phyloP scores from a whole-genome alignment of 2,113 vertebrate genomes.

The Lasiurus cinereus region DNA sequence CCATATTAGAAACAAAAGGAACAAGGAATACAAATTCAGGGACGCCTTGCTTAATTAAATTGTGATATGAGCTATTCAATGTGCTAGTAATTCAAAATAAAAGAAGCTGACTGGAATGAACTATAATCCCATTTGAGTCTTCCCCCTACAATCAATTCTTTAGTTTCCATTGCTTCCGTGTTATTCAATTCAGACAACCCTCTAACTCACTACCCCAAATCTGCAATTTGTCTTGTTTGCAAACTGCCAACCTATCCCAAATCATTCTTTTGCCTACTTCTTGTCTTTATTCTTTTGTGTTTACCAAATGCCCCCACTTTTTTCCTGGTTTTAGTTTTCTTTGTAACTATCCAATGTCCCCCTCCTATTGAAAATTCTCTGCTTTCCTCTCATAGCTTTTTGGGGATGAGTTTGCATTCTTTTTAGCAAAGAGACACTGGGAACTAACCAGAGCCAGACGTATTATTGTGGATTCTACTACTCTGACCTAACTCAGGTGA shows the following conservation, averaged over 20 bases:
- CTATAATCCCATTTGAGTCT: background rate
- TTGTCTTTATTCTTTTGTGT: background rate
- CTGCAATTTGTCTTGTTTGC: background rate
- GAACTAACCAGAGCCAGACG: conserved; percentile 26
- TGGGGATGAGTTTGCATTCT: conserved; percentile 19
- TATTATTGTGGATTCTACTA: conserved; percentile 43
- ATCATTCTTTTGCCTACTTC: background rate
- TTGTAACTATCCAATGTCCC: background rate
- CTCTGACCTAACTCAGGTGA: conserved; percentile 53
- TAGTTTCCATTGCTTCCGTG: fast-evolving
- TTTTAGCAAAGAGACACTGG: conserved; percentile 26
- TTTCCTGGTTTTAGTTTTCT: background rate
- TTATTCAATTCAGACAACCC: background rate
- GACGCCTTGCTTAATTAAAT: background rate
- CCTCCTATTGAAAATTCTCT: background rate
- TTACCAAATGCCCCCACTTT: background rate
- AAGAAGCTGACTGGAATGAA: background rate
- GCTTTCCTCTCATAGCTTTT: conserved; percentile 18
- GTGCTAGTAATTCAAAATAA: background rate
- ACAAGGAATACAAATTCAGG: background rate
- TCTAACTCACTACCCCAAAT: background rate
- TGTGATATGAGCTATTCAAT: background rate
- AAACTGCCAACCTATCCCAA: background rate
- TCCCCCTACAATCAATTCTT: background rate
- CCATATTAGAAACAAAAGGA: background rate